These are phyloP conservation scores for Subanguina moxae DNA, from an alignment of 1,140 invertebrate genomes.

Conservation along the genomic window DNA sequence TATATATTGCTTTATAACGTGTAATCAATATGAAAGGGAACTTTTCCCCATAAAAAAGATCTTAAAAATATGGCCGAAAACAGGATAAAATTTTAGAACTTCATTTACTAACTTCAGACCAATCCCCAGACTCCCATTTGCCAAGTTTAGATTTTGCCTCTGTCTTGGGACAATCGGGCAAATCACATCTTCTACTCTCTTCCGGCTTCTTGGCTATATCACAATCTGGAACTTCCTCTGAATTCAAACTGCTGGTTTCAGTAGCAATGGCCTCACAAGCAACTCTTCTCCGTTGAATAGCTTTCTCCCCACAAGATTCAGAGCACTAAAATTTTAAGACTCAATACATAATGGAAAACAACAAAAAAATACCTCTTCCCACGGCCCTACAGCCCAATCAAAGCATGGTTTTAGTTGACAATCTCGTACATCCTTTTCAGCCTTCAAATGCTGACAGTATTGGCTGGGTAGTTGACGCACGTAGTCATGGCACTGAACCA, in stretches of 20 bases:
- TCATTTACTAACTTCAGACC: slow-evolving; percentile 37
- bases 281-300: slow-evolving; percentile 38
- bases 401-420: background rate
- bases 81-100: slow-evolving; percentile 19
- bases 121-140: slow-evolving; percentile 41
- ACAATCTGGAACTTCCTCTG: slow-evolving; percentile 34
- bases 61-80: background rate
- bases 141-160: slow-evolving; percentile 23
- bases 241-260: slow-evolving; percentile 8
- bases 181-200: slow-evolving; percentile 30
- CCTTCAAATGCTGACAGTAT: background rate
- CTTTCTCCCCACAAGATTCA: slow-evolving; percentile 43
- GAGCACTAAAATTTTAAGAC: background rate
- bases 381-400: background rate
- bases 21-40: background rate
- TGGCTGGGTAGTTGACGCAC: slow-evolving; percentile 41
- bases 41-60: too few relatives aligned
- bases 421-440: background rate
- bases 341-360: background rate
- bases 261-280: slow-evolving; percentile 26
- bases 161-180: slow-evolving; percentile 47
- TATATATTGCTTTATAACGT: too few relatives aligned
- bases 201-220: slow-evolving; percentile 40
- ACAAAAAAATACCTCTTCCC: background rate
- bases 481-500: slow-evolving; percentile 50